phyloP scores from a whole-genome alignment of 2,113 vertebrate genomes.

The Motacilla alba region DNA sequence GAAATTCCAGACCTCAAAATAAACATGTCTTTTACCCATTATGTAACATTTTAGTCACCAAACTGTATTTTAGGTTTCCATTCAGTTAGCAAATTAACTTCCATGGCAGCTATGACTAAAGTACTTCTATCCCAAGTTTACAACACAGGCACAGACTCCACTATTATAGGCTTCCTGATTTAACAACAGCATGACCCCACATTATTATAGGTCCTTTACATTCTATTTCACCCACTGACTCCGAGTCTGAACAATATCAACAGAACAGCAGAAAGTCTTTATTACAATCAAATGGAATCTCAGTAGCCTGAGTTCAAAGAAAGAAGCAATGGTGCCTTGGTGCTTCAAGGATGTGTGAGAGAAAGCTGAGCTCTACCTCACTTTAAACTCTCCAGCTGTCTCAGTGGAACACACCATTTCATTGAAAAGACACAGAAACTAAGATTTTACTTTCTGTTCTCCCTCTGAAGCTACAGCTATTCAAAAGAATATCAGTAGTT shows the following conservation, averaged over 20 bases:
- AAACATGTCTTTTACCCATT: not conserved
- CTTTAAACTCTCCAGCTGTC: not conserved
- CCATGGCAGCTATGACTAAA: not conserved
- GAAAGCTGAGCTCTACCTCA: not conserved
- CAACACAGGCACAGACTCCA: not conserved
- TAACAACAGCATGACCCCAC: not conserved
- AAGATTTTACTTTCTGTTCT: not conserved
- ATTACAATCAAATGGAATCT: not conserved
- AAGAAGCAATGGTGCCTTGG: not conserved
- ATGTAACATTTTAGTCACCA: not conserved
- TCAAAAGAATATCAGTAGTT: not conserved
- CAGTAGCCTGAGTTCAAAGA: not conserved
- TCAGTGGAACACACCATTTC: not conserved
- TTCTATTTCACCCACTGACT: not conserved
- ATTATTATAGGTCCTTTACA: not conserved
- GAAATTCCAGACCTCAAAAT: conserved; percentile 16
- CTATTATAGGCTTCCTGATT: not conserved
- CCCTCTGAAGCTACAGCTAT: not conserved
- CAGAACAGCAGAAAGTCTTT: not conserved
- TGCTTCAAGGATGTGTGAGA: not conserved
- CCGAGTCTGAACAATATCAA: not conserved
- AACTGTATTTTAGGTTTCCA: not conserved
- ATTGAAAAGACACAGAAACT: not conserved
- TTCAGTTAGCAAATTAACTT: not conserved
- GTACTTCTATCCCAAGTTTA: not conserved